Evolutionary conservation across 1,140 invertebrate genomes (phyloP).

Genomic region (Meloidogyne exigua): DNA sequence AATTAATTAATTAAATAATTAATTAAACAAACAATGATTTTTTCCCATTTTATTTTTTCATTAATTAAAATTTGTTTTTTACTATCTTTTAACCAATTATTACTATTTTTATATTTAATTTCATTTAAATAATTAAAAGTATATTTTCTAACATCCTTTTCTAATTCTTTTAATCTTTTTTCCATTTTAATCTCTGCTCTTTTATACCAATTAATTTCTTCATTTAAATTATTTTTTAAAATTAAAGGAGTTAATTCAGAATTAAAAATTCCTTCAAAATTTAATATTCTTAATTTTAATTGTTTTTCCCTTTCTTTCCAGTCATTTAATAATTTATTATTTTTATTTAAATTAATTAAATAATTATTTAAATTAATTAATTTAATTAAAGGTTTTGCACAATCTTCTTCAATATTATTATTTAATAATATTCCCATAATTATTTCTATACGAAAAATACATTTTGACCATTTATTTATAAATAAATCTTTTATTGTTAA

Average conservation of each 20-base stretch:
- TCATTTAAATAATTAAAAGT: conserved; percentile 6
- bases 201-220: background rate
- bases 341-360: background rate
- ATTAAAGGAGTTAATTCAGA: background rate
- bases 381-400: conserved; percentile 2
- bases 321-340: background rate
- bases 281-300: conserved; percentile 1
- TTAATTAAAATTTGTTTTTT: conserved; percentile 6
- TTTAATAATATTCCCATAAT: background rate
- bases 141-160: background rate
- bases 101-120: conserved; percentile 2
- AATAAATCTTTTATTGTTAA: background rate
- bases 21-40: background rate
- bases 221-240: background rate
- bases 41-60: background rate
- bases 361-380: conserved; percentile 6
- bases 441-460: background rate
- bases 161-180: background rate
- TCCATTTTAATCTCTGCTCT: background rate
- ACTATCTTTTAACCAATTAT: background rate
- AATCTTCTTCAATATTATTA: background rate
- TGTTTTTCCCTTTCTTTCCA: background rate
- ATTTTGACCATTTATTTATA: background rate
- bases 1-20: background rate
- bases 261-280: conserved; percentile 2